These are phyloP conservation scores for Drosophila picticornis DNA, from an alignment of 2,888 invertebrate genomes.

Conservation along the genomic window DNA sequence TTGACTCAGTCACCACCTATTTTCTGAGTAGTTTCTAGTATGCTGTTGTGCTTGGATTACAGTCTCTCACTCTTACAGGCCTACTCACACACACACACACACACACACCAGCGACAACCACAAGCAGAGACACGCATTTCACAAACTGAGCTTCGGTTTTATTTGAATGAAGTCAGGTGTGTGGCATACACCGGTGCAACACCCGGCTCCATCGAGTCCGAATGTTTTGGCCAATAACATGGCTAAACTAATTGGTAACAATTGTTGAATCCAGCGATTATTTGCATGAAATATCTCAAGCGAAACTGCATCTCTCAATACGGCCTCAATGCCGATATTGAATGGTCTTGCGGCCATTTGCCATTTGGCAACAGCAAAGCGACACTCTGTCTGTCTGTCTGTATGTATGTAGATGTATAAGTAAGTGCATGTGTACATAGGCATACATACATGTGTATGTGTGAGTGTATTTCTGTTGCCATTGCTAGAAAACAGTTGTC, in stretches of 20 bases:
- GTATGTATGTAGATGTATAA: background rate
- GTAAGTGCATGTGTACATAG: background rate
- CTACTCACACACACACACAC: conserved; percentile 4
- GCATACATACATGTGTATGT: background rate
- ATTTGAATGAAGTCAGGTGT: conserved; percentile 20
- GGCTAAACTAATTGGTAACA: background rate
- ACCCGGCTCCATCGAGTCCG: background rate
- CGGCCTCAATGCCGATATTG: background rate
- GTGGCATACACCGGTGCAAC: background rate
- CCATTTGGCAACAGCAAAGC: conserved; percentile 2
- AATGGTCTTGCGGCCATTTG: background rate
- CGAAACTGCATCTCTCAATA: background rate
- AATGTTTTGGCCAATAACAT: background rate
- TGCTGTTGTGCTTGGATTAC: conserved; percentile 33
- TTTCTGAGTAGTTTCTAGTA: conserved; percentile 16
- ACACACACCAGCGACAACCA: background rate
- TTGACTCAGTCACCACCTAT: conserved; percentile 32
- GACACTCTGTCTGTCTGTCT: background rate
- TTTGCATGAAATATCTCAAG: background rate
- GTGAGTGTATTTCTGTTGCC: conserved; percentile 16
- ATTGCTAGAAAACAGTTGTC: conserved; percentile 65
- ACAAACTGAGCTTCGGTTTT: conserved; percentile 14
- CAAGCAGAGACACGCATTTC: conserved; percentile 8
- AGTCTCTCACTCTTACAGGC: conserved; percentile 31
- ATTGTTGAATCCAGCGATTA: background rate